Base-by-base conservation (phyloP, 1,140 invertebrate genomes). In the Tetraneura akinire region DNA sequence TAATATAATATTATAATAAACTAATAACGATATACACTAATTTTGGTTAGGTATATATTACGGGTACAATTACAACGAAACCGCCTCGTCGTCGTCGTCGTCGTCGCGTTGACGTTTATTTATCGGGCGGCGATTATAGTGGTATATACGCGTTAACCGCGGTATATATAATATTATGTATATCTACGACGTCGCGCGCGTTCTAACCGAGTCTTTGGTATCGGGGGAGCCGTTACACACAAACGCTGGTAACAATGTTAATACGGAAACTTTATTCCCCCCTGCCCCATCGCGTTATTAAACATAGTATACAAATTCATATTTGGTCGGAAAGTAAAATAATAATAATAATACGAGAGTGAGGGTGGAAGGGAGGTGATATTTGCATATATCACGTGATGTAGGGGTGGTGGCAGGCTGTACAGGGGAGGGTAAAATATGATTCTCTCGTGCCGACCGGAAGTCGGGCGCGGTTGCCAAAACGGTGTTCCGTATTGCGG, bases 381-480 rank as follows among this genome's bases (percentile, higher is more conserved):
- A 68, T 68, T 68, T 68, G 64, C 64, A 68, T 68, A 68, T 21
- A 68, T 68, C 32, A 42, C 23, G 5, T n/a, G n/a, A 0, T 6
- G 37, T 1, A n/a, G n/a, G 32, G 29, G 62, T 18, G 23, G 26
- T 26, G 29, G 1, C 16, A 26, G 29, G 11, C 13, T 10, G 45
- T 1, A 1, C 4, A 11, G 10, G 45, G 13, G 9, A 14, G 9
- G 10, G 37, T 78, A 60, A 62, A 62, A 78, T 78, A 78, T 78
- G 74, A 78, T 78, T 74, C 32, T 78, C 55, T 78, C 74, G 74
- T 23, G 53, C 23, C 16, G 37, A 62, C 74, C 74, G 74, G 74
- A 78, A 78, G 55, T 62, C 74, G 53, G 74, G 74, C 55, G 74
- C 37, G 74, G 74, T 78, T 78, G 74, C 74, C 74, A 78, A 78